phyloP scores from a whole-genome alignment of 2,888 invertebrate species.

The Eupithecia insigniata region DNA sequence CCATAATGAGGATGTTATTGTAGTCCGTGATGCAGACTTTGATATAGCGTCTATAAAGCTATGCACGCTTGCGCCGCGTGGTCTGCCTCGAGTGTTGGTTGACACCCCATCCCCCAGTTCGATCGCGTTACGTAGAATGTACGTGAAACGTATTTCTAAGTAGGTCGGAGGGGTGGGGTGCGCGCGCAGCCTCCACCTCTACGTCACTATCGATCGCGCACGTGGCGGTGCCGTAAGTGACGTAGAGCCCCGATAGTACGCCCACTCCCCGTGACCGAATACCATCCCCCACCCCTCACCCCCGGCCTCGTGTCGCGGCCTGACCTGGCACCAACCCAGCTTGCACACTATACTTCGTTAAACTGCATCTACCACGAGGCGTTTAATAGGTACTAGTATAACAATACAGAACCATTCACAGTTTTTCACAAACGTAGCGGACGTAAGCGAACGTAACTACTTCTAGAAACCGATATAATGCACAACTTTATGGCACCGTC shows the following conservation, averaged over 20 bases:
- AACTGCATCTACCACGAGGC: constrained; percentile 41
- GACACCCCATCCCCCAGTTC: constrained; percentile 61
- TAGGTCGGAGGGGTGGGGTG: constrained; percentile 72
- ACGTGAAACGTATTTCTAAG: constrained; percentile 81
- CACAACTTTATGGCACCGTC: constrained; percentile 13
- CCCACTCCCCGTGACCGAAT: constrained; percentile 56
- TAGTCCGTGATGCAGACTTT: constrained; percentile 28
- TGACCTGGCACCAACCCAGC: constrained; percentile 27
- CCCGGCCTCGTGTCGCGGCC: constrained; percentile 27
- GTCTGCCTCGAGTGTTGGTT: constrained; percentile 28
- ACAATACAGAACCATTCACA: constrained; percentile 32
- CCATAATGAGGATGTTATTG: constrained; percentile 34
- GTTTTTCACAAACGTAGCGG: constrained; percentile 21
- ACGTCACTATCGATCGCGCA: constrained; percentile 83
- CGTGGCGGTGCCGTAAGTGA: constrained; percentile 83
- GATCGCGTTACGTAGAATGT: constrained; percentile 79
- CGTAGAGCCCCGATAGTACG: constrained; percentile 76
- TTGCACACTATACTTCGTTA: constrained; percentile 55
- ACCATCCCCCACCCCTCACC: constrained; percentile 44
- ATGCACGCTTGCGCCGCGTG: constrained; percentile 44
- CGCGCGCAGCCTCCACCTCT: constrained; percentile 73
- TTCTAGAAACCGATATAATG: constrained; percentile 19
- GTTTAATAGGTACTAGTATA: constrained; percentile 27
- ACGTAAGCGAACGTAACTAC: constrained; percentile 8
- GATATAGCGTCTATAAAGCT: constrained; percentile 33